Evolutionary conservation across 2,797 vertebrate species (phyloP).

Genomic region (Lateolabrax maculatus): DNA sequence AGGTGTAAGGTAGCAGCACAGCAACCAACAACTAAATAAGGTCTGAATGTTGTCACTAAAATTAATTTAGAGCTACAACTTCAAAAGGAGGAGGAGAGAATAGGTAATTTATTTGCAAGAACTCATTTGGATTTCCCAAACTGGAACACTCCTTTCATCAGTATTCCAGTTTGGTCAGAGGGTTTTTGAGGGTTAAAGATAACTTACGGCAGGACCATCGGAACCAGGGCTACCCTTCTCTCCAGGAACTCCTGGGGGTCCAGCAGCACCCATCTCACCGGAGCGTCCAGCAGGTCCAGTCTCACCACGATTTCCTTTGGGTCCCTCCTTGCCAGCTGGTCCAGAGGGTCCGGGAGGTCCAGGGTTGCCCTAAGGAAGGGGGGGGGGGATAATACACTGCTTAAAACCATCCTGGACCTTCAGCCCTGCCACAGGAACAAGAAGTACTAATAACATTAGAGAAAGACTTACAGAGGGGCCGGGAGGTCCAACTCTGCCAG

Average conservation of each 20-base stretch:
- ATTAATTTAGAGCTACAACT: background rate
- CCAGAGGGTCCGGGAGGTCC: conserved; percentile 92
- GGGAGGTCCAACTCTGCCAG: conserved; percentile 95
- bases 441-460: background rate
- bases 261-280: conserved; percentile 91
- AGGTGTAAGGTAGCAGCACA: background rate
- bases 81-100: too few relatives aligned
- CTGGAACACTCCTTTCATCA: background rate
- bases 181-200: background rate
- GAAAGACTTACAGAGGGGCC: conserved; percentile 93
- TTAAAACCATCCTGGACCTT: background rate
- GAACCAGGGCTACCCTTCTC: conserved; percentile 94
- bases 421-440: background rate
- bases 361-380: conserved; percentile 92
- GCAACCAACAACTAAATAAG: background rate
- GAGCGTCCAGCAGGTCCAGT: conserved; percentile 93
- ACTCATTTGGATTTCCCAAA: too few relatives aligned
- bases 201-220: conserved; percentile 92
- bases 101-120: too few relatives aligned
- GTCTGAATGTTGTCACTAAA: background rate
- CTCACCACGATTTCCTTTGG: conserved; percentile 96
- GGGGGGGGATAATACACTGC: background rate
- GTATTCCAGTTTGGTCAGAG: background rate
- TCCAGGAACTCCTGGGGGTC: conserved; percentile 89
- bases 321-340: conserved; percentile 93